A percentile compares a stretch with the other conserved stretches of the same genome.
Evolutionary conservation across 2,113 vertebrate species (phyloP).

Genomic region (Bujurquina vittata): DNA sequence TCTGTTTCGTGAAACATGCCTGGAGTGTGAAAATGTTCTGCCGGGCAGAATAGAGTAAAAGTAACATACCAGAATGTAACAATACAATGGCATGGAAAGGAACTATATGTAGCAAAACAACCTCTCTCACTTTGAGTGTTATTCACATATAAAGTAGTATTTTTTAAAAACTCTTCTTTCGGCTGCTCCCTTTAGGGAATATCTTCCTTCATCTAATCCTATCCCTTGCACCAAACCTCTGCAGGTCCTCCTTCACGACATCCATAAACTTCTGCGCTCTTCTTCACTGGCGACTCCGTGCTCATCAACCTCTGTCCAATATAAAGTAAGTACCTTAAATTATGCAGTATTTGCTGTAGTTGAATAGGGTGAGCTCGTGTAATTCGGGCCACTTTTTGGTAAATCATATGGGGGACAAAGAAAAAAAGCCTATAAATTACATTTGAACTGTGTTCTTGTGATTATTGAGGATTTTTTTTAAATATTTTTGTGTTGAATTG

Average conservation of each 20-base stretch:
- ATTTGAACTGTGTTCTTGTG: background rate
- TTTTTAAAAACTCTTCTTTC: background rate
- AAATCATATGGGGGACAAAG: fast-evolving
- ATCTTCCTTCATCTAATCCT: background rate
- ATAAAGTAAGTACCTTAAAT: background rate
- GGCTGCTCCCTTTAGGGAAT: background rate
- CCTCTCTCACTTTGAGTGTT: fast-evolving
- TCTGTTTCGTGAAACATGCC: too few species aligned
- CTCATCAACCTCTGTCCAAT: fast-evolving
- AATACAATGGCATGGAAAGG: fast-evolving
- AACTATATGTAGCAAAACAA: background rate
- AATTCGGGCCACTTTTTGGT: background rate
- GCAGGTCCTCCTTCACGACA: too few species aligned
- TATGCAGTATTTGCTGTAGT: background rate
- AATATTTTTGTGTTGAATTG: background rate
- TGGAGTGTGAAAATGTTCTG: too few species aligned
- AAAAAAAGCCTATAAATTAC: background rate
- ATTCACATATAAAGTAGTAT: background rate
- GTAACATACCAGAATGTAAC: background rate
- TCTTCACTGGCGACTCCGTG: background rate
- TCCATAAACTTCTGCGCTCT: background rate
- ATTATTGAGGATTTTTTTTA: background rate
- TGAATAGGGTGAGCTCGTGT: background rate
- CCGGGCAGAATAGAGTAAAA: background rate
- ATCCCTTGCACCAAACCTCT: too few species aligned